Evolutionary conservation across 2,113 vertebrate species (phyloP), one percentile per base, ranked within the genome.

Genomic region (Epinephelus cyanopodus): DNA sequence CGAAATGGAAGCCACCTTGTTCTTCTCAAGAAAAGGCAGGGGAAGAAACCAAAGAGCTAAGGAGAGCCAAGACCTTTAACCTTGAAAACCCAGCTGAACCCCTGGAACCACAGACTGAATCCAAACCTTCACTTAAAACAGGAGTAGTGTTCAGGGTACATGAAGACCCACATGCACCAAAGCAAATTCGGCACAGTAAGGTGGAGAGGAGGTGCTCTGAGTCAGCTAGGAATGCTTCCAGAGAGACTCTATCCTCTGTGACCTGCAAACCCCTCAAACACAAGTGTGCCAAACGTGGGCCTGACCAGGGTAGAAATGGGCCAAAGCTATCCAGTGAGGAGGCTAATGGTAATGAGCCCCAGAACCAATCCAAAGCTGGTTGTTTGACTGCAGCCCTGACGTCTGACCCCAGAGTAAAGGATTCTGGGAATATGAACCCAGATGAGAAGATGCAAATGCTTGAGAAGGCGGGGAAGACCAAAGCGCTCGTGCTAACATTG

Each of bases 401-500:
- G 5, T 94, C 90, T 47, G 93, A 96, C 56, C 61, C 83, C n/a
- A 83, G 91, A 58, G 87, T 97, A 45, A 94, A 91, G 67, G 95
- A 98, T 76, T 48, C 89, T 79, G 89, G 91, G 52, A 90, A 52
- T 67, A 87, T 98, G 56, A 92, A 87, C 71, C 21, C 64, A 61
- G 88, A 94, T 33, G 95, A 96, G 81, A 95, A 90, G 87, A 77
- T 54, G n/a, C 81, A 91, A 69, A 77, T 97, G 57, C 87, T 97
- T 50, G 86, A 92, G 87, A 67, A 65, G 19, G 74, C 94, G 23
- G 45, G 45, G 2, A 82, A 81, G 69, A 95, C 96, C 19, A 79
- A 72, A 50, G 90, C 92, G 5, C 79, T 97, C 72, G 90, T 97
- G 65, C 82, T 96, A 2, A 96, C 97, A 1, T 93, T 98, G 95